These are phyloP conservation scores for Pygoscelis antarcticus DNA, from an alignment of 2,113 vertebrate genomes.

Conservation along the genomic window DNA sequence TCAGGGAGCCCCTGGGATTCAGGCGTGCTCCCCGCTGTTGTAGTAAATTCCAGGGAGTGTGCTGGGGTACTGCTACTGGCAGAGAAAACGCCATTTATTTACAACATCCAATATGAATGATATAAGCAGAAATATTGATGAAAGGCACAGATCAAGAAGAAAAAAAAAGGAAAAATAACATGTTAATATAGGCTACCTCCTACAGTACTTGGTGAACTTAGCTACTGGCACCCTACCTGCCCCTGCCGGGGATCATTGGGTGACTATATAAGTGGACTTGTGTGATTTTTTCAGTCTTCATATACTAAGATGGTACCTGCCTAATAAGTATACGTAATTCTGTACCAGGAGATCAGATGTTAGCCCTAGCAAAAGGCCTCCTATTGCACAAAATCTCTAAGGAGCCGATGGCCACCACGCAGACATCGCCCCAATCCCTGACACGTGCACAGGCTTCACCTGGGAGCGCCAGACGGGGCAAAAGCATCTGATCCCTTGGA, in stretches of 20 bases:
- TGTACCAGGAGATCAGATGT: not conserved
- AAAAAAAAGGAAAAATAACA: not conserved
- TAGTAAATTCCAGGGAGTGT: not conserved
- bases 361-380: not conserved
- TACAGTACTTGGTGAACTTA: not conserved
- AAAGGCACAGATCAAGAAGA: not conserved
- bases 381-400: not conserved
- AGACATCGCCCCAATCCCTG: not conserved
- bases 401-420: not conserved
- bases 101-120: not conserved
- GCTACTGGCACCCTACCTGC: not conserved
- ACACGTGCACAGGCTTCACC: not conserved
- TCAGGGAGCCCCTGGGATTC: not conserved
- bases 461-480: rapidly evolving
- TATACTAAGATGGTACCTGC: too few species aligned
- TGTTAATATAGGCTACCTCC: not conserved
- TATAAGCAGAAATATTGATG: not conserved
- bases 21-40: rapidly evolving
- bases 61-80: not conserved
- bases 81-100: not conserved
- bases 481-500: not conserved
- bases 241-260: rapidly evolving
- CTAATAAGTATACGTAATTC: not conserved
- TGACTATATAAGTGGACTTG: too few species aligned
- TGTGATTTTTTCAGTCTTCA: not conserved